A percentile compares a stretch with the other conserved stretches of the same genome.
phyloP scores from a whole-genome alignment of 2,888 invertebrate genomes.

The Melanophora roralis region DNA sequence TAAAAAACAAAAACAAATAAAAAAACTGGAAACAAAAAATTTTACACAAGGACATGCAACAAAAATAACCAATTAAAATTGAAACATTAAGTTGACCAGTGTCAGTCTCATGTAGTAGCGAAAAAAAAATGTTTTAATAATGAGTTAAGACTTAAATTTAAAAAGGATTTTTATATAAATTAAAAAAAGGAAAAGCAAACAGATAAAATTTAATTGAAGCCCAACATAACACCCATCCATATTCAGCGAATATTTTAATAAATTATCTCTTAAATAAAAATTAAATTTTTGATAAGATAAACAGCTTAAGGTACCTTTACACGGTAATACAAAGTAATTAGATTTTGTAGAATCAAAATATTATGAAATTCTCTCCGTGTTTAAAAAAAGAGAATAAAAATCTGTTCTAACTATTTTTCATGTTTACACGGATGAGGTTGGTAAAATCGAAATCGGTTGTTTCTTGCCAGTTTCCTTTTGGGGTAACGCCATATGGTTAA shows the following conservation, averaged over 20 bases:
- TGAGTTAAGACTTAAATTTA: slow-evolving; percentile 14
- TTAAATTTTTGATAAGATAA: slow-evolving; percentile 47
- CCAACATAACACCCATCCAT: slow-evolving; percentile 33
- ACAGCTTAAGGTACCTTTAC: too few relatives aligned
- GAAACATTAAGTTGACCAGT: slow-evolving; percentile 52
- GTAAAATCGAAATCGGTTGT: too few relatives aligned
- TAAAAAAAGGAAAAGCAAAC: background rate
- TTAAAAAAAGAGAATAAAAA: too few relatives aligned
- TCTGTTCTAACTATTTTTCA: too few relatives aligned
- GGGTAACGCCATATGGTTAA: too few relatives aligned
- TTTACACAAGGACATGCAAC: background rate
- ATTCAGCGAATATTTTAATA: background rate
- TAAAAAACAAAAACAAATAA: background rate
- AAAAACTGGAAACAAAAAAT: slow-evolving; percentile 1
- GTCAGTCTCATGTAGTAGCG: slow-evolving; percentile 35
- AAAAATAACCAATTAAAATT: slow-evolving; percentile 59
- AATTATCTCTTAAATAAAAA: slow-evolving; percentile 41
- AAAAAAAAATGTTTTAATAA: slow-evolving; percentile 42
- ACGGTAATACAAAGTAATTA: too few relatives aligned
- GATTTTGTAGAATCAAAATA: too few relatives aligned
- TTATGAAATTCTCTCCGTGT: too few relatives aligned
- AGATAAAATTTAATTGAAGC: background rate
- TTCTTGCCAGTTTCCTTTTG: too few relatives aligned
- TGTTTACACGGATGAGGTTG: too few relatives aligned
- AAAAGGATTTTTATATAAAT: background rate